Evolutionary conservation across 2,888 invertebrate species (phyloP), one percentile per base, ranked within the genome.

Genomic region (Coenonympha arcania): DNA sequence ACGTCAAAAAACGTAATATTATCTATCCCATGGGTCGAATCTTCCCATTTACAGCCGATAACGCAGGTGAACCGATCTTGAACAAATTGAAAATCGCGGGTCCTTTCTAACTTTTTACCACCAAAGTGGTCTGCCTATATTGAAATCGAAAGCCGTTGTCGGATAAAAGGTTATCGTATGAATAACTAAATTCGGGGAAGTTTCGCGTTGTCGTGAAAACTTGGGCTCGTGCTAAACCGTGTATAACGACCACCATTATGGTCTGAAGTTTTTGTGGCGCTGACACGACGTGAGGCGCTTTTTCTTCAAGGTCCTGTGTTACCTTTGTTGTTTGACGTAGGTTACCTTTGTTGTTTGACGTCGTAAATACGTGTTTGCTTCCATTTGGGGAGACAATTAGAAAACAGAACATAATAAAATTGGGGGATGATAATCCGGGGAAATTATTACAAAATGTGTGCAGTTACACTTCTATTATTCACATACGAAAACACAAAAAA

Each of bases 61-160:
- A 2, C 22, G 37, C 22, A 39, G 24, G 16, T 24, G 15, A 39
- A 24, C 31, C 9, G 39, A 15, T 39, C 39, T 24, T 22, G 39
- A 39, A 22, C 39, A 62, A 67, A 64, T 65, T 61, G 66, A 63
- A 61, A 63, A 60, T 63, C 64, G 63, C 78, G 15, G 20, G 73
- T 71, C 72, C 71, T 70, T 70, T 45, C 54, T 62, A 77, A 79
- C 62, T 77, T 73, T 36, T 44, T 33, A 24, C 53, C 53, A 65
- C 33, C 50, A 15, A 28, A 43, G 68, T 65, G 66, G 65, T 60
- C 66, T 66, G 70, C 66, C 70, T 71, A 74, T 76, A 76, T 76
- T 79, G 75, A 78, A 80, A 80, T 79, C 73, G 79, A 79, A 76
- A 79, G 75, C 66, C 68, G 65, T 68, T 63, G 56, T 58, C 62